Evolutionary conservation across 2,113 vertebrate genomes (phyloP).

Genomic region (Spea bombifrons): DNA sequence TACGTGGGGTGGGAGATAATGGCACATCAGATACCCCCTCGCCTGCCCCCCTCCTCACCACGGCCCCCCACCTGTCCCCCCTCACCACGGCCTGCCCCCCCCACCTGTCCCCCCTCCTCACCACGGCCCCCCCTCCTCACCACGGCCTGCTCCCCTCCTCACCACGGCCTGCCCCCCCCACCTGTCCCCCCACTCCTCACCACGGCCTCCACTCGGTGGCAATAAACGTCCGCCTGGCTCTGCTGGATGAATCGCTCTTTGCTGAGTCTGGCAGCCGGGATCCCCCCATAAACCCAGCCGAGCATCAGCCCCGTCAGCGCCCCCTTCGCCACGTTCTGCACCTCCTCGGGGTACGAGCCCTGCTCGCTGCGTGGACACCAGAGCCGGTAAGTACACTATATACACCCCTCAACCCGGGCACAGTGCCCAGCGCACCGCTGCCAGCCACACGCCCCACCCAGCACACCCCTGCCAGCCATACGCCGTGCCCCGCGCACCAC

Average conservation of each 20-base stretch:
- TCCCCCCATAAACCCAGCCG: constrained; percentile 82
- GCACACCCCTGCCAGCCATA: too few relatives aligned
- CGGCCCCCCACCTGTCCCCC: too few relatives aligned
- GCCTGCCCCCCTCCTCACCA: too few relatives aligned
- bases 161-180: not conserved
- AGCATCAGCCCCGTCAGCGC: constrained; percentile 60
- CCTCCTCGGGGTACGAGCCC: constrained; percentile 70
- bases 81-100: too few relatives aligned
- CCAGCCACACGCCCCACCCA: too few relatives aligned
- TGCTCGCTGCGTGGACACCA: constrained; percentile 59
- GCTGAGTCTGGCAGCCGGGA: constrained; percentile 79
- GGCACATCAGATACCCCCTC: too few relatives aligned
- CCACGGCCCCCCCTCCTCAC: constrained; percentile 61
- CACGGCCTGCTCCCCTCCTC: constrained; percentile 69
- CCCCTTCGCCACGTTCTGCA: constrained; percentile 67
- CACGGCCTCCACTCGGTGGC: constrained; percentile 79
- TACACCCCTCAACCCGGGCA: too few relatives aligned
- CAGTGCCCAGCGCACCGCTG: too few relatives aligned
- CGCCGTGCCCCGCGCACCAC: too few relatives aligned
- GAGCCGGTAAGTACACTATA: too few relatives aligned
- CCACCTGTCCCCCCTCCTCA: too few relatives aligned
- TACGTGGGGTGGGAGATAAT: too few relatives aligned
- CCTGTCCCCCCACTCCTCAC: constrained; percentile 61
- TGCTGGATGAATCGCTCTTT: constrained; percentile 74
- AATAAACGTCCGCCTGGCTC: constrained; percentile 80